Base-by-base conservation (phyloP, 2,113 vertebrate species). In the Vimba vimba region DNA sequence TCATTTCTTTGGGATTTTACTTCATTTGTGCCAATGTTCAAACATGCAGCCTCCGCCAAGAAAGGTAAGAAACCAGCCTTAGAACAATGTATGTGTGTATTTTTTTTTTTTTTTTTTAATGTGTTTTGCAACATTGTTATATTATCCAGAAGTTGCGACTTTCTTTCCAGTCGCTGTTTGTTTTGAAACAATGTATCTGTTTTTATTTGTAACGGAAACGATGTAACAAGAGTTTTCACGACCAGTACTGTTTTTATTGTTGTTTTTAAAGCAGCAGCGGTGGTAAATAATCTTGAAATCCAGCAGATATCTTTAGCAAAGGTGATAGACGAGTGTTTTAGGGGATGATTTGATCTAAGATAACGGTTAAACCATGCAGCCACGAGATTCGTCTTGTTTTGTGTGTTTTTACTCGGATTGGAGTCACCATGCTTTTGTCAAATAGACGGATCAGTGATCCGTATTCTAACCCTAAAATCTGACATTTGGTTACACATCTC, bases 41-140 rank as follows among this genome's bases (percentile, higher is more conserved):
- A 96, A 94, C 93, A 98, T 98, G 97, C 97, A 98, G 96, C 97
- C 97, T 88, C 97, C 97, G 93, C 97, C 97, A 95, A 97, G 97
- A 95, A 98, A 97, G 97, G 97, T 98, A 95, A 95, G 95, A 64
- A 43, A 47, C 39, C 27, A 30, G 19, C 33, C 79, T 57, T 33
- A 11, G 43, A 64, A 75, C 64, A 74, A 12, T 23, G 57, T 47
- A 52, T 57, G 23, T 15, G 8, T 43, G 21, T 55, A 8, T 47
- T 0, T 21, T 36, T 74, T 1, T 36, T 76, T 64, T n/a, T 33
- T 33, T 33, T 33, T 3, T 45, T 73, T 36, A 45, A 76, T 55
- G 74, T 27, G 45, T 27, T 73, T 59, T 73, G 68, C 73, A 73
- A 33, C 50, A 36, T 73, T 21, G 68, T 83, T 83, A 33, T 50